Percentiles rank a stretch among this genome's conserved stretches.
phyloP scores from a whole-genome alignment of 2,888 invertebrate species.

The Halictus quadricinctus region DNA sequence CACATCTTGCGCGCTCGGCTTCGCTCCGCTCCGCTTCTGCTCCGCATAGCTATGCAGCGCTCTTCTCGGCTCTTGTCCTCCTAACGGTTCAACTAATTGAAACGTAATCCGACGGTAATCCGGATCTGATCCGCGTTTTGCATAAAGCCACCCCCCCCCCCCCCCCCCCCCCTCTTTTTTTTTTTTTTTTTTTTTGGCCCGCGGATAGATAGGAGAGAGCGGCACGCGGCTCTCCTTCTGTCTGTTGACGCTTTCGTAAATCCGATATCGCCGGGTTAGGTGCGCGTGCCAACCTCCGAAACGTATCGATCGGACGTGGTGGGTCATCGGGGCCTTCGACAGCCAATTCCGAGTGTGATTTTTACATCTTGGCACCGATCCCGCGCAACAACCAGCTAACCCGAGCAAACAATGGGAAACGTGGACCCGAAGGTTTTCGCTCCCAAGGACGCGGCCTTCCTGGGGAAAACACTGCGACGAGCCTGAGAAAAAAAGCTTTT shows the following conservation, averaged over 20 bases:
- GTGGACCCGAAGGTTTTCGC: background rate
- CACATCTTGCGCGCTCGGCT: slow-evolving; percentile 18
- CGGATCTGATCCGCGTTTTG: background rate
- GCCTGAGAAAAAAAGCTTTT: background rate
- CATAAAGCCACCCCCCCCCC: background rate
- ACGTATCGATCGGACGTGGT: background rate
- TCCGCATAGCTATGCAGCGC: background rate
- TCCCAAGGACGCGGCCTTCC: background rate
- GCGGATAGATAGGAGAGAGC: background rate
- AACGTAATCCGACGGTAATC: slow-evolving; percentile 34
- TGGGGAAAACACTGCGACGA: background rate
- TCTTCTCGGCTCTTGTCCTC: background rate
- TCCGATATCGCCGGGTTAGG: background rate
- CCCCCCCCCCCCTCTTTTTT: no score
- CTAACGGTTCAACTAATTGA: slow-evolving; percentile 36
- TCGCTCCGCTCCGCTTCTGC: background rate
- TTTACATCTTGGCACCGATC: background rate
- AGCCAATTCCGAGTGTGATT: background rate
- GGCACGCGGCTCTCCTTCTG: background rate
- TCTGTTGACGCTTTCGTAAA: background rate
- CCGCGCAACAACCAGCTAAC: background rate
- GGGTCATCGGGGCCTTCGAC: background rate
- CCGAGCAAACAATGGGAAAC: background rate
- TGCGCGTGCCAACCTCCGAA: background rate
- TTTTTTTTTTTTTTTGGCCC: background rate